phyloP scores from a whole-genome alignment of 1,140 invertebrate species.

The Drosophila tropicalis region DNA sequence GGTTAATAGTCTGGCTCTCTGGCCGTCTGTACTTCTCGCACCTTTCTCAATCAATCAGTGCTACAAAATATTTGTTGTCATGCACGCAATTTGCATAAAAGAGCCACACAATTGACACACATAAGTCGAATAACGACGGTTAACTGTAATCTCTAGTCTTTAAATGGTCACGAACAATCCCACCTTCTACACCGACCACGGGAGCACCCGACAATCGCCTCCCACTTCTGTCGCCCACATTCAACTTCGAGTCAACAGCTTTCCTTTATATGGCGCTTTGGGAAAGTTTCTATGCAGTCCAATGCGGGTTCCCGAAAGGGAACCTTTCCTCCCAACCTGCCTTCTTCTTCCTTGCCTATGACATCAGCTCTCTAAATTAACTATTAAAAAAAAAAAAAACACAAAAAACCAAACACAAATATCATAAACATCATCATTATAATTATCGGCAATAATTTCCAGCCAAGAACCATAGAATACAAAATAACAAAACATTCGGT shows the following conservation, averaged over 20 bases:
- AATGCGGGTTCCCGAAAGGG: not conserved
- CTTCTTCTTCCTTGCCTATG: not conserved
- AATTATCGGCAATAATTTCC: conserved; percentile 18
- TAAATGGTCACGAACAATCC: conserved; percentile 26
- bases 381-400: not conserved
- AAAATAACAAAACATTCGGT: not conserved
- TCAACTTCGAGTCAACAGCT: not conserved
- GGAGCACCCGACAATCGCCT: not conserved
- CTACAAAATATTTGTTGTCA: conserved; percentile 49
- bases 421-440: conserved; percentile 19
- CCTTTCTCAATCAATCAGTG: conserved; percentile 73
- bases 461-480: not conserved
- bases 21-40: conserved; percentile 28
- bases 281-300: not conserved
- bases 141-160: conserved; percentile 40
- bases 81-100: conserved; percentile 74
- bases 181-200: too few relatives aligned
- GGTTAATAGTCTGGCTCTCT: conserved; percentile 55
- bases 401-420: not conserved
- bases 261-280: not conserved
- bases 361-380: conserved; percentile 3
- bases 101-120: conserved; percentile 35
- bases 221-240: not conserved
- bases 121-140: conserved; percentile 5
- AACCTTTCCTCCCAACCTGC: not conserved